Percentiles rank a stretch among this genome's conserved stretches.
Evolutionary conservation across 2,113 vertebrate species (phyloP).

Genomic region (Ammospiza nelsoni): DNA sequence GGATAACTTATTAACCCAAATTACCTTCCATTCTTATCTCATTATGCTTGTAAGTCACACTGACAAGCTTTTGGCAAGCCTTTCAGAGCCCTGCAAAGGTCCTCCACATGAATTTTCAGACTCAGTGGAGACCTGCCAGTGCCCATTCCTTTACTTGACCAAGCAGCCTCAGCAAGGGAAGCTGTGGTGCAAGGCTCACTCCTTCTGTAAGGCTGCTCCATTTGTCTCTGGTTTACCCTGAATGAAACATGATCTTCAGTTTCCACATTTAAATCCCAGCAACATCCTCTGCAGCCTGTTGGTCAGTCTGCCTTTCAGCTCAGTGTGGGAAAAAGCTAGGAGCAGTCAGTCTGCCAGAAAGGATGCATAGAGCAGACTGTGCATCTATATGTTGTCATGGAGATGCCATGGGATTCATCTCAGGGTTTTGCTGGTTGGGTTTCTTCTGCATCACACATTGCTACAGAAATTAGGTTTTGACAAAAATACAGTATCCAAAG

Average conservation of each 20-base stretch:
- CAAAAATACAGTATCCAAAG: slow-evolving; percentile 34
- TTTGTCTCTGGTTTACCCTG: neutral
- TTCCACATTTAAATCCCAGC: slow-evolving; percentile 31
- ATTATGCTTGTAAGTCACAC: neutral
- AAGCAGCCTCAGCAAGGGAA: neutral
- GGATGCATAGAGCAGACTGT: neutral
- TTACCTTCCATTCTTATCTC: neutral
- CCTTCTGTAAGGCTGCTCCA: neutral
- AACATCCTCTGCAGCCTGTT: neutral
- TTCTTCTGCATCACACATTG: slow-evolving; percentile 25
- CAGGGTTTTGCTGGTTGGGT: neutral
- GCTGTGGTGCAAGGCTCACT: neutral
- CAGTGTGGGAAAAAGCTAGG: neutral
- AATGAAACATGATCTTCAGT: neutral
- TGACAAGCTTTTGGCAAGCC: neutral
- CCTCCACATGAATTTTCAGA: neutral
- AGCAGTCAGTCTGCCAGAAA: neutral
- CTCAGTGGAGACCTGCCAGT: neutral
- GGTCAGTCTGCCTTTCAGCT: neutral
- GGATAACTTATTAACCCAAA: slow-evolving; percentile 51
- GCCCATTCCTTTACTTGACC: neutral
- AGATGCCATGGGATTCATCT: slow-evolving; percentile 29
- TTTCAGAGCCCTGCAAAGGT: neutral
- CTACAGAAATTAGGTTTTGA: slow-evolving; percentile 51
- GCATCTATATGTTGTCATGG: slow-evolving; percentile 58